phyloP scores from a whole-genome alignment of 1,140 invertebrate species.

The Atta cephalotes region DNA sequence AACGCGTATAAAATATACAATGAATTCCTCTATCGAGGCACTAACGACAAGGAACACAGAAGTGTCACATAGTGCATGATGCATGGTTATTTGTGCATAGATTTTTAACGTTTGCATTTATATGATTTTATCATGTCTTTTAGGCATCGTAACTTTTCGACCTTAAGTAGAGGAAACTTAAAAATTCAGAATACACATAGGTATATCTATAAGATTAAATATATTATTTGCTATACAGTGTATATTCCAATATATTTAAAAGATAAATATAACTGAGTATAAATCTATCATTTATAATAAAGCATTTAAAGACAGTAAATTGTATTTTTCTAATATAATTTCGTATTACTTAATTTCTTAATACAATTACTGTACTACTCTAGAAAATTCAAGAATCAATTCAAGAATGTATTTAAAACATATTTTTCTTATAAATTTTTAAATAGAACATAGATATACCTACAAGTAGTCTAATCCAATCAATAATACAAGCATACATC shows the following conservation, averaged over 20 bases:
- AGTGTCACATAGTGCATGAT: conserved; percentile 68
- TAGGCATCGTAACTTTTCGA: conserved; percentile 63
- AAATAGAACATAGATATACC: conserved; percentile 57
- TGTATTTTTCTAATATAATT: not conserved
- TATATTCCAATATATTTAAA: not conserved
- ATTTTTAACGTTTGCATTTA: conserved; percentile 58
- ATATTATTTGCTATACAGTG: not conserved
- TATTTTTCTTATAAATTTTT: conserved; percentile 35
- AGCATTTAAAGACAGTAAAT: conserved; percentile 5
- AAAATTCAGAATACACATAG: conserved; percentile 55
- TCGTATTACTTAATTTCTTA: no score
- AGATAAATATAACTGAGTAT: conserved; percentile 8
- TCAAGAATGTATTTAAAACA: conserved; percentile 24
- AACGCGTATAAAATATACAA: conserved; percentile 77
- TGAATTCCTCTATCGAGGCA: conserved; percentile 73
- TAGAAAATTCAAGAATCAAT: conserved; percentile 14
- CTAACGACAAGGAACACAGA: conserved; percentile 76
- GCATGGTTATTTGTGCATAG: conserved; percentile 60
- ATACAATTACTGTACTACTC: conserved; percentile 17
- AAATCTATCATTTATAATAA: conserved; percentile 9
- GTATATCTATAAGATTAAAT: conserved; percentile 44
- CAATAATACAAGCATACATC: conserved; percentile 48
- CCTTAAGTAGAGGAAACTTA: conserved; percentile 59
- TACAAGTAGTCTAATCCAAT: conserved; percentile 56
- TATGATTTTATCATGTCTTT: conserved; percentile 55